phyloP scores from a whole-genome alignment of 2,888 invertebrate genomes.

The Caenorhabditis virilis region DNA sequence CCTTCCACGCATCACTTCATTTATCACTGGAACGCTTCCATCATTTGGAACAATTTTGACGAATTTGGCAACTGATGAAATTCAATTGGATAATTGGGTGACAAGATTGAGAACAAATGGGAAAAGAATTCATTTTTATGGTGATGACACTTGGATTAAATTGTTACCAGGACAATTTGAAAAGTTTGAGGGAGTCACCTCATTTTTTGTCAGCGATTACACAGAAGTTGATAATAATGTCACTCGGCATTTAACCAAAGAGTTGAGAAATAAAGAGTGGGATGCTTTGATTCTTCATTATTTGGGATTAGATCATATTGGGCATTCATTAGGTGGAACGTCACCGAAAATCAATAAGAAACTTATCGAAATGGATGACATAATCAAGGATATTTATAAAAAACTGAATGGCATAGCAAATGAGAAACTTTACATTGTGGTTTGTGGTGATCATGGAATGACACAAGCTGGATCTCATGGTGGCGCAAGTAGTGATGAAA shows the following conservation, averaged over 20 bases:
- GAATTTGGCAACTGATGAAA: conserved; percentile 83
- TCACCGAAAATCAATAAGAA: conserved; percentile 75
- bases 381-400: conserved; percentile 73
- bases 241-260: conserved; percentile 75
- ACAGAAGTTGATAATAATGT: conserved; percentile 89
- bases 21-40: conserved; percentile 85
- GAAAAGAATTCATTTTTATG: conserved; percentile 76
- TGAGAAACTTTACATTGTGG: conserved; percentile 71
- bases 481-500: conserved; percentile 83
- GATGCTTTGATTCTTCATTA: conserved; percentile 90
- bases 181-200: conserved; percentile 81
- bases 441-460: conserved; percentile 98
- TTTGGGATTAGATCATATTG: conserved; percentile 94
- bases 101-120: conserved; percentile 70
- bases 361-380: conserved; percentile 86
- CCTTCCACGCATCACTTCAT: conserved; percentile 89
- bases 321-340: conserved; percentile 61
- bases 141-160: conserved; percentile 92
- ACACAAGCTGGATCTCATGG: conserved; percentile 92
- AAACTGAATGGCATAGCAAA: conserved; percentile 9
- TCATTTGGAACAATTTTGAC: conserved; percentile 87
- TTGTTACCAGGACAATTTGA: conserved; percentile 82
- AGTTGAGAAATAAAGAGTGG: conserved; percentile 73
- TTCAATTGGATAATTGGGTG: conserved; percentile 82
- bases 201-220: conserved; percentile 92